These are phyloP conservation scores for Caligus rogercresseyi DNA, from an alignment of 1,140 invertebrate species.

Conservation along the genomic window DNA sequence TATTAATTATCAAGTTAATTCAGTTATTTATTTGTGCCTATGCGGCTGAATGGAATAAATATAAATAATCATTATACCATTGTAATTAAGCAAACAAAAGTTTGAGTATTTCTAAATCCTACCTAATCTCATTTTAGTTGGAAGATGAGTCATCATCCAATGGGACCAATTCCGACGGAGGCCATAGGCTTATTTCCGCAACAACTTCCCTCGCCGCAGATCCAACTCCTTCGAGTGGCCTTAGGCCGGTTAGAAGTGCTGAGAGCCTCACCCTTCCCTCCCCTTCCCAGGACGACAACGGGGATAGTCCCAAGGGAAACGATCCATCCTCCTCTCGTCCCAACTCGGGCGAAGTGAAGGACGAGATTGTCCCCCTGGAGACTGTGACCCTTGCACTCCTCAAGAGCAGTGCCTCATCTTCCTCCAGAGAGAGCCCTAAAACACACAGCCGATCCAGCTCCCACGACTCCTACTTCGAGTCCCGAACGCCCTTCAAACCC, in stretches of 20 bases:
- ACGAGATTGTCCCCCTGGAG: slow-evolving; percentile 18
- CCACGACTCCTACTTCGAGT: slow-evolving; percentile 82
- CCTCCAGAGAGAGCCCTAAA: slow-evolving; percentile 6
- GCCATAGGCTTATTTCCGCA: too few relatives aligned
- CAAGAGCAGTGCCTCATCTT: not conserved
- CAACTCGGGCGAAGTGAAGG: slow-evolving; percentile 20
- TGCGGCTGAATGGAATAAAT: too few relatives aligned
- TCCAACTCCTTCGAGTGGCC: too few relatives aligned
- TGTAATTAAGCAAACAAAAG: too few relatives aligned
- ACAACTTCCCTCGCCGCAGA: too few relatives aligned
- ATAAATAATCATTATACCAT: too few relatives aligned
- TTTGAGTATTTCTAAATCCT: too few relatives aligned
- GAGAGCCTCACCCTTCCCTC: slow-evolving; percentile 37
- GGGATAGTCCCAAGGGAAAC: not conserved
- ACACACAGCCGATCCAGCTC: slow-evolving; percentile 48
- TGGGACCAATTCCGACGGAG: too few relatives aligned
- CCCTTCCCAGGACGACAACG: not conserved
- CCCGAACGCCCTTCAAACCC: not conserved
- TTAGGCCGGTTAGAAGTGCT: slow-evolving; percentile 45
- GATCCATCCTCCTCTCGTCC: slow-evolving; percentile 18
- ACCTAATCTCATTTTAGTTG: too few relatives aligned
- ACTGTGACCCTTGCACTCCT: slow-evolving; percentile 11
- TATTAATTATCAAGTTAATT: too few relatives aligned
- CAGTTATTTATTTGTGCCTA: too few relatives aligned
- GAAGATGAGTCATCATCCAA: too few relatives aligned